Base-by-base conservation (phyloP, 2,113 vertebrate genomes). In the Paralichthys olivaceus region DNA sequence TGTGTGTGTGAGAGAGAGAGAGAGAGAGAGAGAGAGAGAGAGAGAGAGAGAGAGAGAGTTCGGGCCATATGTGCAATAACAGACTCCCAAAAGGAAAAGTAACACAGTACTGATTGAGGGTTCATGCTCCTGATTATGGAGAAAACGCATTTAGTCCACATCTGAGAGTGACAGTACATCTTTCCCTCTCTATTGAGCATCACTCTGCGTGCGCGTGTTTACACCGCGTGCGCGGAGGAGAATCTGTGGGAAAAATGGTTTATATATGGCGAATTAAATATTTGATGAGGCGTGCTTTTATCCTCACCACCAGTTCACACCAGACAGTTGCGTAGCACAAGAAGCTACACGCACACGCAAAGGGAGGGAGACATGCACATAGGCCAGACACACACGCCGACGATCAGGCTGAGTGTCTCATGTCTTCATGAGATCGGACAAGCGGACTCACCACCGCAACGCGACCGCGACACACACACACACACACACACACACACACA, bases 361-460 rank as follows among this genome's bases (percentile, higher is more conserved):
- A 23, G 14, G n/a, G 20, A 20, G 32, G 19, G 9, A 13, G 58
- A 34, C 3, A 28, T 7, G 22, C 13, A 65, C 0, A 13, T 1
- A 37, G 15, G 29, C 20, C 7, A 20, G 6, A 56, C 22, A 25
- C 54, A 14, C 67, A 22, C 58, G 20, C 51, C 51, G 69, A 57
- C 28, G 51, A 80, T 69, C 74, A 47, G 71, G 51, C 37, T 69
- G 69, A 72, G 57, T 22, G 64, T 77, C 47, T 60, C 69, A 14
- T 37, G 75, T 76, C 57, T 80, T 75, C 67, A 75, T 86, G 75
- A 63, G 81, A 83, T 79, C 83, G 69, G 86, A 87, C 84, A 90
- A 43, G 77, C 74, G 72, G 53, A 72, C 81, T 60, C 83, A 71
- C 56, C 66, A 61, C 63, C 64, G 57, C 81, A 69, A 83, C 66